These are phyloP conservation scores for Leucoraja erinaceus DNA, from an alignment of 2,113 vertebrate species.

Conservation along the genomic window DNA sequence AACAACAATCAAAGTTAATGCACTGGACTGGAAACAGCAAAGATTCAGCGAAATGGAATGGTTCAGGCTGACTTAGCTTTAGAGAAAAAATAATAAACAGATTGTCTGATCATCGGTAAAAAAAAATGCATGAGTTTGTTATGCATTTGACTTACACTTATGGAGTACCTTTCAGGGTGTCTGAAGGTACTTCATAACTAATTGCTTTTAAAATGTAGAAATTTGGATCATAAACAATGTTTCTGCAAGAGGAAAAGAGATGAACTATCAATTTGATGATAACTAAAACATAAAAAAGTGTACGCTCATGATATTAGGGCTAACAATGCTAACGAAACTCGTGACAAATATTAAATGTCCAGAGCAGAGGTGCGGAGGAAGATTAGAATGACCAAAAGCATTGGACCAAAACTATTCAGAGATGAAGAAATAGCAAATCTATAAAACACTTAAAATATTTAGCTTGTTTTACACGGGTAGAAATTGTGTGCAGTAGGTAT, in stretches of 20 bases:
- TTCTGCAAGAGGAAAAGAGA: not conserved
- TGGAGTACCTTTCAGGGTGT: too few species aligned
- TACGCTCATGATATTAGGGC: not conserved
- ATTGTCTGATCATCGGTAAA: not conserved
- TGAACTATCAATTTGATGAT: not conserved
- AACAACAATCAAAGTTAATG: not conserved
- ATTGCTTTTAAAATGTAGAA: too few species aligned
- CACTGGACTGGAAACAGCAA: not conserved
- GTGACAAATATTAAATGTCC: not conserved
- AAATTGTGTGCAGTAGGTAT: not conserved
- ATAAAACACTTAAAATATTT: not conserved
- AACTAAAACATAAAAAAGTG: not conserved
- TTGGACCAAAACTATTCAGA: too few species aligned
- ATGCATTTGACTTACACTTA: too few species aligned
- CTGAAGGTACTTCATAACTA: too few species aligned
- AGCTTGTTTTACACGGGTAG: not conserved
- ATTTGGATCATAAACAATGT: not conserved
- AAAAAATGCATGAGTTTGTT: not conserved
- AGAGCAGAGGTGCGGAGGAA: not conserved
- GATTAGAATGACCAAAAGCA: not conserved
- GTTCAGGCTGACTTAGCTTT: not conserved
- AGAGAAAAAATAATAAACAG: not conserved
- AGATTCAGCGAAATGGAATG: not conserved
- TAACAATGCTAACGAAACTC: not conserved
- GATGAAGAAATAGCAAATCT: not conserved